Percentiles rank a stretch among this genome's conserved stretches.
These are phyloP conservation scores for Hypselothyrea guttata DNA, from an alignment of 2,888 invertebrate species.

Conservation along the genomic window DNA sequence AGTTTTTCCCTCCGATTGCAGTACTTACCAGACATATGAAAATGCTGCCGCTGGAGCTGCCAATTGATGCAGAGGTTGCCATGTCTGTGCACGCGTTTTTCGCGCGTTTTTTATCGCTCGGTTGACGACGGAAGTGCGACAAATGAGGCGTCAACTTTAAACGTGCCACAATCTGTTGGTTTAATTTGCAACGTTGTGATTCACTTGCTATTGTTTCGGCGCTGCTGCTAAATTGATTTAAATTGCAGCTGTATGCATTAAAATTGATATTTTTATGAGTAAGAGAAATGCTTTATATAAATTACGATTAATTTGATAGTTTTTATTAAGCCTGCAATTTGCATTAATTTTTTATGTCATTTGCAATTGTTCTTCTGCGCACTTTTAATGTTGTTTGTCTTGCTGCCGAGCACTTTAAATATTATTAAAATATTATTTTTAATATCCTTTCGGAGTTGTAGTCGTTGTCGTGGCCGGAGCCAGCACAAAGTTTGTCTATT, in stretches of 20 bases:
- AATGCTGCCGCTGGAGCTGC: not conserved
- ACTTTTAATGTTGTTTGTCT: not conserved
- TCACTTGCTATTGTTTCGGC: slow-evolving; percentile 3
- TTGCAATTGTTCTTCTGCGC: not conserved
- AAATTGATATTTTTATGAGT: too few species aligned
- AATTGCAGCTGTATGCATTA: too few species aligned
- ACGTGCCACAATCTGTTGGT: slow-evolving; percentile 2
- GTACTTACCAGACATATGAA: slow-evolving; percentile 39
- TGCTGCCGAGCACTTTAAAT: slow-evolving; percentile 5
- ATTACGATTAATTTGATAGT: too few species aligned
- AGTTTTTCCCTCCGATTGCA: not conserved
- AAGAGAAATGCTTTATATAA: too few species aligned
- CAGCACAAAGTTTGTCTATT: slow-evolving; percentile 46
- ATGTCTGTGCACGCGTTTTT: slow-evolving; percentile 31
- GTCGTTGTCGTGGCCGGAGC: slow-evolving; percentile 3
- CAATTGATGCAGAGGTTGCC: slow-evolving; percentile 13
- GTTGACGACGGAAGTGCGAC: slow-evolving; percentile 49
- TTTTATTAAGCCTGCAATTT: too few species aligned
- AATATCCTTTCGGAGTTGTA: slow-evolving; percentile 28
- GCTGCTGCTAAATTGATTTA: too few species aligned
- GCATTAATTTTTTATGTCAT: not conserved
- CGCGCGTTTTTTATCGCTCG: slow-evolving; percentile 39
- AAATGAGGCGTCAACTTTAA: slow-evolving; percentile 49
- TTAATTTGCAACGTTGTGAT: slow-evolving; percentile 22
- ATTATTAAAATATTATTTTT: slow-evolving; percentile 28